Base-by-base conservation (phyloP, 2,888 invertebrate genomes). In the Ramazzottius varieornatus region DNA sequence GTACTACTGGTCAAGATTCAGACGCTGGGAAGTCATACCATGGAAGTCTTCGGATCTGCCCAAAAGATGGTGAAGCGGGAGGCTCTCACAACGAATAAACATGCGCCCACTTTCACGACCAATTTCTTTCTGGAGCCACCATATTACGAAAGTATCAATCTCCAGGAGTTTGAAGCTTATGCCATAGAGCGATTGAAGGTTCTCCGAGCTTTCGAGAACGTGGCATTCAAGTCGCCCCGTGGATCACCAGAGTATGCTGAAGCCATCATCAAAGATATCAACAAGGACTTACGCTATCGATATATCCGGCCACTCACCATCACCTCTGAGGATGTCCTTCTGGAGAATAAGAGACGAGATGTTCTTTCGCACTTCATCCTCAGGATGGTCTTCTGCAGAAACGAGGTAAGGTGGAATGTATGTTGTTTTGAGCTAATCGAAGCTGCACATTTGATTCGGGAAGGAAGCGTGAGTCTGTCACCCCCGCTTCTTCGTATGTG, bases 361-460 rank as follows among this genome's bases (percentile, higher is more conserved):
- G 85, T 88, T 72, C 82, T 93, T 65, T 89, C 94, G 0, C 96
- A 98, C 75, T 94, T 86, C 74, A 87, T 94, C 70, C 79, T 96
- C 1, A 81, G 93, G 66, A 76, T 98, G 66, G 90, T 90, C 0
- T 94, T 89, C 76, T 93, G 91, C 73, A 82, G 86, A 71, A 71
- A 54, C 54, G 54, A 54, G 54, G 54, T 54, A 24, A n/a, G n/a
- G n/a, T n/a, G n/a, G n/a, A n/a, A n/a, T 73, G n/a, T n/a, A n/a
- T n/a, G n/a, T n/a, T n/a, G n/a, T n/a, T n/a, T n/a, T n/a, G n/a
- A n/a, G n/a, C n/a, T n/a, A n/a, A n/a, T n/a, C n/a, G n/a, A n/a
- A n/a, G n/a, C n/a, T n/a, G n/a, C n/a, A n/a, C n/a, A n/a, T n/a
- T n/a, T n/a, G n/a, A n/a, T n/a, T n/a, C n/a, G n/a, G n/a, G n/a